Percentiles rank a stretch among this genome's conserved stretches.
phyloP scores from a whole-genome alignment of 1,140 invertebrate genomes.

The Agrilus planipennis region DNA sequence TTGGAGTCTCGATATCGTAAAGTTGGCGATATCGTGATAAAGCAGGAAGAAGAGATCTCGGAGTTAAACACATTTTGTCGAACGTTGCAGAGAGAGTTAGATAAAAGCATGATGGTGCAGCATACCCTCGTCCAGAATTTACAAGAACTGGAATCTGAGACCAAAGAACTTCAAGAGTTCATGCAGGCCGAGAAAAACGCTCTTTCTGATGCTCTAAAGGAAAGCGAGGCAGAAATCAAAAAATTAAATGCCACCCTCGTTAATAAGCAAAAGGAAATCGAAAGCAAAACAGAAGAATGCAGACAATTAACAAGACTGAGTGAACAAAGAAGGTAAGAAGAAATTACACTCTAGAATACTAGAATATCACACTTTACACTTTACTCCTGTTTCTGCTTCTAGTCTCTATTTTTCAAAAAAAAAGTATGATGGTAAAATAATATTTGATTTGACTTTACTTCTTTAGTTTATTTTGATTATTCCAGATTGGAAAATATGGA shows the following conservation, averaged over 20 bases:
- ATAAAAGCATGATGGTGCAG: constrained; percentile 52
- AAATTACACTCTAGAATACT: too few relatives aligned
- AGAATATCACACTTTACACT: too few relatives aligned
- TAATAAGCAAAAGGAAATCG: constrained; percentile 44
- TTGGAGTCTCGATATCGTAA: constrained; percentile 61
- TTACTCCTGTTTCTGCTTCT: too few relatives aligned
- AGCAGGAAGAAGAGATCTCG: constrained; percentile 65
- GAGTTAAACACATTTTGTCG: constrained; percentile 52
- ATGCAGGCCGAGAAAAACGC: constrained; percentile 63
- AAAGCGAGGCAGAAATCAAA: constrained; percentile 56
- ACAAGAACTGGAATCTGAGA: constrained; percentile 55
- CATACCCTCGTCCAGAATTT: constrained; percentile 55
- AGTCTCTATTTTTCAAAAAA: too few relatives aligned
- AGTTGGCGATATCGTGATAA: constrained; percentile 57
- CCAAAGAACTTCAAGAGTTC: constrained; percentile 63
- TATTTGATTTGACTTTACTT: too few relatives aligned
- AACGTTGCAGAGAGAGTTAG: constrained; percentile 53
- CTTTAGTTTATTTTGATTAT: constrained; percentile 8
- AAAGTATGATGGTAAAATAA: too few relatives aligned
- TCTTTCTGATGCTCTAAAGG: constrained; percentile 57
- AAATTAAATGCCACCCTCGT: constrained; percentile 38
- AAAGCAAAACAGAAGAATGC: constrained; percentile 59
- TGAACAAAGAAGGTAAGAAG: constrained; percentile 65
- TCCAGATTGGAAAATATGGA: constrained; percentile 54
- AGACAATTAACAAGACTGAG: constrained; percentile 63